Evolutionary conservation across 2,888 invertebrate species (phyloP), one percentile per base, ranked within the genome.

Genomic region (Tipula unca): DNA sequence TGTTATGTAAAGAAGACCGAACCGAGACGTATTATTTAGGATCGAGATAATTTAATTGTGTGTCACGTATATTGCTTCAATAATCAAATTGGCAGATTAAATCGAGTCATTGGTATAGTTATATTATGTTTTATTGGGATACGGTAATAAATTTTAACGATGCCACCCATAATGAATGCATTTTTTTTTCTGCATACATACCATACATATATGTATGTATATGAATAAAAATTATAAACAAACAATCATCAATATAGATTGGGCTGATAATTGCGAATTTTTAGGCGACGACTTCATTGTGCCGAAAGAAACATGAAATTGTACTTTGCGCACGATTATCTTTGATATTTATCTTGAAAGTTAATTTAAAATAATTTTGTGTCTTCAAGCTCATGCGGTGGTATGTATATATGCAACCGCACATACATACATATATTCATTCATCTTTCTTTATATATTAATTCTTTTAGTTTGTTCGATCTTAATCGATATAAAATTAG

Each of bases 401-500:
- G 69, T 69, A 25, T 69, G 10, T 69, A 39, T 10, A 39, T 39
- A 8, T 39, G 13, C 32, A 39, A 39, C 39, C 39, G n/a, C 10
- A 39, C 10, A 29, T 42, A 86, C 29, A 25, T 6, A 69, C 25
- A n/a, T 32, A 83, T 32, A 32, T 82, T 29, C 82, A 82, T 86
- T 48, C 48, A 48, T 48, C 48, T 48, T 48, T 17, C 8, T n/a
- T n/a, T n/a, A n/a, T n/a, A n/a, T 48, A 69, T 69, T 25, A 69
- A 69, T 69, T 69, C 69, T 20, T 69, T 69, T 13, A 4, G 86
- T 86, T 82, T 86, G 85, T 87, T 86, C 85, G 86, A 87, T 86
- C 82, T 85, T 86, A 86, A 87, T 87, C 87, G 86, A 85, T 20
- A 82, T 36, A 85, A 86, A 87, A 86, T 86, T 85, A 85, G 86